Base-by-base conservation (phyloP, 2,113 vertebrate genomes). In the Scomber scombrus region DNA sequence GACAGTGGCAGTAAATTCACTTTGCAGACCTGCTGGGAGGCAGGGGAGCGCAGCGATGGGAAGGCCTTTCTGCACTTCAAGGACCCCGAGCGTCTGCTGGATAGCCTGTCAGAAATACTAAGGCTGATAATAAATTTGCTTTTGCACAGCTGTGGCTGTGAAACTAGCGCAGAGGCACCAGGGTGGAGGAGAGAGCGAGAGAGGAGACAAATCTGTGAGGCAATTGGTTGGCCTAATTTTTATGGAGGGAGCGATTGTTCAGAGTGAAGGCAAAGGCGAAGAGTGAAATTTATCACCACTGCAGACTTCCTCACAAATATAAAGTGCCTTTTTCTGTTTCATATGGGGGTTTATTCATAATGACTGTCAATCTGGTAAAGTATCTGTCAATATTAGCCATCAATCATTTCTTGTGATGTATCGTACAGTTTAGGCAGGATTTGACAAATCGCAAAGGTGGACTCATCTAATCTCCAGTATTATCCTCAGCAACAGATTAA, bases 41-140 rank as follows among this genome's bases (percentile, higher is more conserved):
- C 83, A 80, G 87, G 90, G 86, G 79, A 64, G 86, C 73, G 69
- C 80, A 91, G 81, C 71, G 68, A 81, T 64, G 89, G 89, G 88
- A 92, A 92, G 92, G 80, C 67, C 81, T 78, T 81, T 92, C 84
- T 76, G 74, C 78, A 90, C 91, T 93, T 94, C 91, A 94, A 84
- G 87, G 90, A 93, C 77, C 78, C 78, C 77, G 73, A 81, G 74
- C 93, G 84, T 90, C 89, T 94, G 80, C 88, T 84, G 86, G 86
- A 92, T 90, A 84, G 92, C 76, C 87, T 91, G 83, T 89, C 90
- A 93, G 70, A 88, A 90, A 94, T 89, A 85, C 92, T 78, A 88
- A 93, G 77, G 93, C 87, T 93, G 83, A 90, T 86, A 91, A 93
- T 91, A 93, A 92, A 92, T 94, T 92, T 89, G 43, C 78, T 90